Percentiles rank a stretch among this genome's conserved stretches.
These are phyloP conservation scores for Porites lobata DNA, from an alignment of 92 coral and sea anemone species.

Conservation along the genomic window DNA sequence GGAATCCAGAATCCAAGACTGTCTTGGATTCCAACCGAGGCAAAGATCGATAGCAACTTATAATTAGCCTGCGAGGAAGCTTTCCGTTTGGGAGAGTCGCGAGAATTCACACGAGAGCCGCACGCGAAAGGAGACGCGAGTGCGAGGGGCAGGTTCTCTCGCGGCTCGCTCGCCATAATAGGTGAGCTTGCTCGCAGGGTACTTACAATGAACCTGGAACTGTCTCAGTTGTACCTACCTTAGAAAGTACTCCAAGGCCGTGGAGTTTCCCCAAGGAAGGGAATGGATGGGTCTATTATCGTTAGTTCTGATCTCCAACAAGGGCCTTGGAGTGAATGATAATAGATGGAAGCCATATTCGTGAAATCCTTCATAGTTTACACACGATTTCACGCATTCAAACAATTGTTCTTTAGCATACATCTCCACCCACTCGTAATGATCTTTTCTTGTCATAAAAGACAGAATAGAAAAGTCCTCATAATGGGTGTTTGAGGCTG, in stretches of 20 bases:
- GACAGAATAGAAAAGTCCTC: background rate
- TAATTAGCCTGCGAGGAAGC: too few species aligned
- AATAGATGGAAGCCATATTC: background rate
- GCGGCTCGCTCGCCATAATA: background rate
- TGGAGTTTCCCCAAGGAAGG: slow-evolving; percentile 1
- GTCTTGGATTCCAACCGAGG: too few species aligned
- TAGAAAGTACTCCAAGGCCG: slow-evolving; percentile 11
- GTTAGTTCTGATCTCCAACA: background rate
- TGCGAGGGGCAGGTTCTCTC: too few species aligned
- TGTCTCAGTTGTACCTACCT: slow-evolving; percentile 8
- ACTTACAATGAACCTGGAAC: background rate
- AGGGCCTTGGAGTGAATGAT: slow-evolving; percentile 19
- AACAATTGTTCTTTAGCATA: background rate
- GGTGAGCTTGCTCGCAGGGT: background rate
- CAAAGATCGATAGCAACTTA: too few species aligned
- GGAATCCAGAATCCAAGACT: too few species aligned
- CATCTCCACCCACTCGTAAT: slow-evolving; percentile 7
- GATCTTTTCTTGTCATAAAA: background rate
- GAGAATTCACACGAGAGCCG: too few species aligned
- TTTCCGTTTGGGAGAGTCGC: too few species aligned
- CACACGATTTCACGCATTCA: background rate
- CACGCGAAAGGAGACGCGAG: too few species aligned
- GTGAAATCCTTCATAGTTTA: slow-evolving; percentile 3
- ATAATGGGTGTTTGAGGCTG: background rate
- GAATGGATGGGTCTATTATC: background rate